phyloP scores from a whole-genome alignment of 2,797 vertebrate genomes.

The Tragopan temminckii region DNA sequence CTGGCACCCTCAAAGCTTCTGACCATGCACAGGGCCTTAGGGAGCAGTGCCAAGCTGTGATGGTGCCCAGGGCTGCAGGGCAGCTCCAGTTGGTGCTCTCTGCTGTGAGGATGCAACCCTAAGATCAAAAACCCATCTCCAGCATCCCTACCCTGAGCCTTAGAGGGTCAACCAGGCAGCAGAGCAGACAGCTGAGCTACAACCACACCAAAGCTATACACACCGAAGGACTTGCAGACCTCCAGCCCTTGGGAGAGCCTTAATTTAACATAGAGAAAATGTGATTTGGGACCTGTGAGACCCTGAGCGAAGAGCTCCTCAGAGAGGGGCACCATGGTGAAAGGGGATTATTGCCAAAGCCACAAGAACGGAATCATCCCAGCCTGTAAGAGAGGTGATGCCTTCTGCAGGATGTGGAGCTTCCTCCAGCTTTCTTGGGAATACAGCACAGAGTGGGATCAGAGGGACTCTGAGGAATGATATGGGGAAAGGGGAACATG shows the following conservation, averaged over 20 bases:
- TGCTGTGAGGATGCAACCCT: neutral
- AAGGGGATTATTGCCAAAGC: slow-evolving; percentile 61
- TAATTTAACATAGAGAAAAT: slow-evolving; percentile 58
- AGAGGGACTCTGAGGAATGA: neutral
- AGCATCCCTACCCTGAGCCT: neutral
- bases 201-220: neutral
- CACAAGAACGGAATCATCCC: slow-evolving; percentile 49
- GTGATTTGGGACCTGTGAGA: slow-evolving; percentile 44
- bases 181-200: neutral
- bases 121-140: neutral
- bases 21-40: neutral
- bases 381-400: neutral
- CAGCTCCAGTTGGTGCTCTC: neutral
- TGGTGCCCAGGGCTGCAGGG: fast-evolving
- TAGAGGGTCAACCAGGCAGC: neutral
- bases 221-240: neutral
- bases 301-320: slow-evolving; percentile 8
- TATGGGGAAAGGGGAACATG: fast-evolving
- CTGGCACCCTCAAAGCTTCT: neutral
- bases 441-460: neutral
- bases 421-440: neutral
- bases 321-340: slow-evolving; percentile 19
- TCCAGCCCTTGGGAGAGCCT: neutral
- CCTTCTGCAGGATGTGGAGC: slow-evolving; percentile 5
- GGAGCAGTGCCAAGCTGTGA: neutral